These are phyloP conservation scores for Limnothrissa miodon DNA, from an alignment of 2,113 vertebrate species.

Conservation along the genomic window DNA sequence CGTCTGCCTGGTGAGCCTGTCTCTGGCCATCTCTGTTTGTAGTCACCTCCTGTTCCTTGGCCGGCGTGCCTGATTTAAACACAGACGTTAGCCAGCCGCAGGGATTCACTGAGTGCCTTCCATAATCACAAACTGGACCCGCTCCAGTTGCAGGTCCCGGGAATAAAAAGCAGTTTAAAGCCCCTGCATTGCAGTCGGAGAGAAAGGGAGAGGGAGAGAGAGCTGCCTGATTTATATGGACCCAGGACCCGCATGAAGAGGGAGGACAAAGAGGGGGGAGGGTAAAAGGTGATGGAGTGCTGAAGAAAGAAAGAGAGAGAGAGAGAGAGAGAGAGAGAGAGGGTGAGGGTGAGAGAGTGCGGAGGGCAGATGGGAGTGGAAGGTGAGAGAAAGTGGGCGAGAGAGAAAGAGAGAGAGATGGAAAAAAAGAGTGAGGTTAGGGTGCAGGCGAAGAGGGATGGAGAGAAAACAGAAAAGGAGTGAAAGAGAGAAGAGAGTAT, in stretches of 20 bases:
- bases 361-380: not conserved
- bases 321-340: not conserved
- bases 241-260: not conserved
- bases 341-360: not conserved
- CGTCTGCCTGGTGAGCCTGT: not conserved
- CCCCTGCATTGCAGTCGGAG: slow-evolving; percentile 48
- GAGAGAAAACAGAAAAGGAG: not conserved
- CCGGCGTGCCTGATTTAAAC: slow-evolving; percentile 42
- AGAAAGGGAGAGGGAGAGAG: not conserved
- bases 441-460: not conserved
- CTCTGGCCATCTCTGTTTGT: slow-evolving; percentile 1
- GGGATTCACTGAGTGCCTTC: slow-evolving; percentile 37
- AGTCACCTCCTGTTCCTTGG: not conserved
- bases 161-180: slow-evolving; percentile 37
- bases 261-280: not conserved
- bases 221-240: not conserved
- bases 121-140: slow-evolving; percentile 49
- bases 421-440: not conserved
- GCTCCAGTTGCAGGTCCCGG: slow-evolving; percentile 38
- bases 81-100: slow-evolving; percentile 38
- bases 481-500: not conserved
- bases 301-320: not conserved
- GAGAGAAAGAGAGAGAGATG: not conserved
- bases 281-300: not conserved
- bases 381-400: not conserved